Evolutionary conservation across 2,888 invertebrate genomes (phyloP).

Genomic region (Drosophila subsilvestris): DNA sequence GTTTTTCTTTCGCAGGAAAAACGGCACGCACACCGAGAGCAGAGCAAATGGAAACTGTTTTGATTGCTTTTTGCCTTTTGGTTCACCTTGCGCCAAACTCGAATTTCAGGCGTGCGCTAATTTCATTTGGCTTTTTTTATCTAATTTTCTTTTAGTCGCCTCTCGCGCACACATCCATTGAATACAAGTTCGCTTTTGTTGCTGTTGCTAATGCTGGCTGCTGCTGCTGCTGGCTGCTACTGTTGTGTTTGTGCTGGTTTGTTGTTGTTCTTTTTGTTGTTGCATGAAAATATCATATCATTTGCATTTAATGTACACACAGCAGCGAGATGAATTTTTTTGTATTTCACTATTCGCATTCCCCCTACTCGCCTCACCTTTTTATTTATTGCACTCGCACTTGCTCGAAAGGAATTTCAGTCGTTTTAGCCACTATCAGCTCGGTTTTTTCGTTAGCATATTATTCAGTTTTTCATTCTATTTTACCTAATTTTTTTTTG

Average conservation of each 20-base stretch:
- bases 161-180: conserved; percentile 68
- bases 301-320: conserved; percentile 47
- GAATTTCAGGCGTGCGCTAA: conserved; percentile 76
- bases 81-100: conserved; percentile 74
- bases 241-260: conserved; percentile 3
- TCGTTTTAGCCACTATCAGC: conserved; percentile 51
- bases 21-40: conserved; percentile 60
- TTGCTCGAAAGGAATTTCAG: conserved; percentile 46
- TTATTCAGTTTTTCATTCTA: conserved; percentile 11
- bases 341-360: conserved; percentile 26
- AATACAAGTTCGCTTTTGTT: conserved; percentile 49
- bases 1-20: conserved; percentile 47
- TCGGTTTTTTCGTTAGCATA: conserved; percentile 3
- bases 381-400: conserved; percentile 65
- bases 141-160: conserved; percentile 67
- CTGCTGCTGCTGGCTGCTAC: conserved; percentile 16
- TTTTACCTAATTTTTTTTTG: conserved; percentile 30
- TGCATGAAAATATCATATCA: conserved; percentile 37
- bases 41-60: conserved; percentile 66
- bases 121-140: conserved; percentile 67
- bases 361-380: conserved; percentile 2
- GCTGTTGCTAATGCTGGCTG: conserved; percentile 51
- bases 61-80: conserved; percentile 55
- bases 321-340: conserved; percentile 37
- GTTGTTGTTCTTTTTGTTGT: conserved; percentile 26